A percentile compares a stretch with the other conserved stretches of the same genome.
Evolutionary conservation across 2,888 invertebrate species (phyloP).

Genomic region (Meteorus colon): DNA sequence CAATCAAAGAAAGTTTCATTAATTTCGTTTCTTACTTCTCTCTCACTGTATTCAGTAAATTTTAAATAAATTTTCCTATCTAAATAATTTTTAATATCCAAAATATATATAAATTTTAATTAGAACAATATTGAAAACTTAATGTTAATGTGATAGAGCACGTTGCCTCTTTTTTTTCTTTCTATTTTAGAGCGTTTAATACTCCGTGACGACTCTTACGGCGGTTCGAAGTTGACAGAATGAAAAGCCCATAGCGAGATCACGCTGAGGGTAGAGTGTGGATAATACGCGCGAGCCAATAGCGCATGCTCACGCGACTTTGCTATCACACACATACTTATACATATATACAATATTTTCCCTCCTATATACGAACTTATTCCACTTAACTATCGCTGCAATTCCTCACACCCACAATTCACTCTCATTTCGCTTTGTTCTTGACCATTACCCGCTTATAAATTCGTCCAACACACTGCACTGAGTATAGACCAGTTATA

Average conservation of each 20-base stretch:
- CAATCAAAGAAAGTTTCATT: neutral
- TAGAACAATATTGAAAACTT: neutral
- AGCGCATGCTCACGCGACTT: conserved; percentile 66
- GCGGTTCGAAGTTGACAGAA: conserved; percentile 68
- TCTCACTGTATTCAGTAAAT: neutral
- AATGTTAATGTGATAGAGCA: conserved; percentile 7
- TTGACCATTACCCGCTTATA: conserved; percentile 45
- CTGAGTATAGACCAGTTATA: conserved; percentile 16
- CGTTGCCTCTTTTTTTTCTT: neutral
- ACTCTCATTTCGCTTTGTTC: conserved; percentile 34
- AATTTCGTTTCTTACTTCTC: neutral
- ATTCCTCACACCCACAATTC: conserved; percentile 11
- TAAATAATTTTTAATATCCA: neutral
- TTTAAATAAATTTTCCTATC: neutral
- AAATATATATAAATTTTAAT: neutral
- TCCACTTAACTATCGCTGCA: conserved; percentile 42
- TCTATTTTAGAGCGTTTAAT: conserved; percentile 23
- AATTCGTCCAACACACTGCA: conserved; percentile 15
- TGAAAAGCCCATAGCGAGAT: conserved; percentile 64
- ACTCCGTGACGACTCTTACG: conserved; percentile 57
- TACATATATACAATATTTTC: neutral
- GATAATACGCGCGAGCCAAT: conserved; percentile 64
- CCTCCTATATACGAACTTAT: conserved; percentile 39
- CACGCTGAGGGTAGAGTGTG: conserved; percentile 49
- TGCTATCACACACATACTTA: neutral